Conservation (phyloP, 2,797 vertebrate species). For the Gymnoscopelus microlampas region DNA sequence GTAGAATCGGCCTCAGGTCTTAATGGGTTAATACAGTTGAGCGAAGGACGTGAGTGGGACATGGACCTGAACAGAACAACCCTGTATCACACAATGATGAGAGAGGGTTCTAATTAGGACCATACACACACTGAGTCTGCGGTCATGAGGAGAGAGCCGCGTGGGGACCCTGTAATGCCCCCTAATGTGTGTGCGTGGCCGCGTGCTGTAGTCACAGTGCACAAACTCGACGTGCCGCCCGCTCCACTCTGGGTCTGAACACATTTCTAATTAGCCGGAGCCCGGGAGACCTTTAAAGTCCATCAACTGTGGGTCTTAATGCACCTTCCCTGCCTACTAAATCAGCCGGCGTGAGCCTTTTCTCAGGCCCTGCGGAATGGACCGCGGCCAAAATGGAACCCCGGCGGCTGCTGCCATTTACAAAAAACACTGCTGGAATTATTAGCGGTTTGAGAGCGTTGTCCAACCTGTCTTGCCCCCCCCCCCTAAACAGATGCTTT, state of each 20-base stretch:
- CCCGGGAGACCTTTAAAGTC: conserved; percentile 51
- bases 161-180: conserved; percentile 19
- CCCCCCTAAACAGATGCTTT: conserved; percentile 1
- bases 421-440: conserved; percentile 44
- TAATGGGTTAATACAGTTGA: no score
- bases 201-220: conserved; percentile 26
- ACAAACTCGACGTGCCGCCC: conserved; percentile 37
- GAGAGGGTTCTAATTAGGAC: no score
- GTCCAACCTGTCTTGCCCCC: background rate
- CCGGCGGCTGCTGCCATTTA: conserved; percentile 31
- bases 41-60: no score
- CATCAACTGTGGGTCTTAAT: conserved; percentile 34
- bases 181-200: conserved; percentile 35
- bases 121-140: no score
- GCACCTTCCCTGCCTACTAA: conserved; percentile 40
- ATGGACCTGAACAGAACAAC: no score
- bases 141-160: no score
- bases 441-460: conserved; percentile 36
- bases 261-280: conserved; percentile 55
- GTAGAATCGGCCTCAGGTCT: no score
- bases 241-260: conserved; percentile 57
- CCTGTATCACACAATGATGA: no score
- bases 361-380: conserved; percentile 34
- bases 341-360: conserved; percentile 42
- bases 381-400: conserved; percentile 44